Percentiles rank a stretch among this genome's conserved stretches.
phyloP scores from a whole-genome alignment of 2,797 vertebrate species.

The Aphelocoma californica region DNA sequence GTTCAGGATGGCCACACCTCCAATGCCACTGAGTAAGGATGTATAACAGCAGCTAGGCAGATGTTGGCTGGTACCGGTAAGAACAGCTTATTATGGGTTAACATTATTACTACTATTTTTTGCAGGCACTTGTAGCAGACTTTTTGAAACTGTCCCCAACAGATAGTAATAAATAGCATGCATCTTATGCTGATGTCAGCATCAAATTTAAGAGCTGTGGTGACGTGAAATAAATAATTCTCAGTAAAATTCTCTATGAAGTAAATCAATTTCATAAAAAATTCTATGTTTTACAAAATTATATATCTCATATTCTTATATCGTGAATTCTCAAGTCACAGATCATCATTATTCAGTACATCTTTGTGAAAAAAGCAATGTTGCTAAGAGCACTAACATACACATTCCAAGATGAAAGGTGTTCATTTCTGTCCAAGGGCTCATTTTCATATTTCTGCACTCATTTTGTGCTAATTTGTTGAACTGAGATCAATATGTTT shows the following conservation, averaged over 20 bases:
- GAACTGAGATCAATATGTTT: not conserved
- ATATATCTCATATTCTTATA: not conserved
- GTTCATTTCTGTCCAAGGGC: not conserved
- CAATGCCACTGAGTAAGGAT: accelerated
- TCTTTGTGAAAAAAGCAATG: not conserved
- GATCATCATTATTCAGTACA: not conserved
- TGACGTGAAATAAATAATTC: not conserved
- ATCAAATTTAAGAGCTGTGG: not conserved
- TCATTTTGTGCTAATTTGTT: not conserved
- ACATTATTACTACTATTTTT: not conserved
- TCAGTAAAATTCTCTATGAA: not conserved
- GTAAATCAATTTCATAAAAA: not conserved
- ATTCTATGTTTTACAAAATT: not conserved
- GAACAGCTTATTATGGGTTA: not conserved
- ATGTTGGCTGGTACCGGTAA: not conserved
- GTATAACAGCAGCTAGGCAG: not conserved
- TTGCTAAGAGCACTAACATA: not conserved
- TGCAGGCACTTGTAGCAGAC: not conserved
- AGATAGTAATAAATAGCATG: not conserved
- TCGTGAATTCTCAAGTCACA: not conserved
- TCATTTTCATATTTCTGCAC: not conserved
- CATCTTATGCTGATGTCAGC: not conserved
- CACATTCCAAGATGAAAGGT: not conserved
- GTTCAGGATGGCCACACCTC: not conserved
- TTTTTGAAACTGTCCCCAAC: not conserved